Conservation (phyloP, 2,113 vertebrate genomes). For the Psammodynastes pulverulentus region DNA sequence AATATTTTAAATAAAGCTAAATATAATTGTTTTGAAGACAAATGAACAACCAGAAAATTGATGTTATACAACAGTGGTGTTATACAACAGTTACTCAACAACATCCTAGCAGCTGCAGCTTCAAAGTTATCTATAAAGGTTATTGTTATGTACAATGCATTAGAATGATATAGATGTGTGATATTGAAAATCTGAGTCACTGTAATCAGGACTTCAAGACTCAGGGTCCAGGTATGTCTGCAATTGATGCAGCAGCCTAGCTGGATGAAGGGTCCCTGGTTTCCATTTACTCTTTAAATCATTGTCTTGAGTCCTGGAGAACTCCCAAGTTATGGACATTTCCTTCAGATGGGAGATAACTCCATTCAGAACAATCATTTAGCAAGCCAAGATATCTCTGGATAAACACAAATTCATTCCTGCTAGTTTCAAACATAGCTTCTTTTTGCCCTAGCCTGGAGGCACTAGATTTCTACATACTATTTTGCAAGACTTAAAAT, state of each 20-base stretch:
- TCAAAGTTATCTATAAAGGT: background rate
- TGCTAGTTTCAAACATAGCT: background rate
- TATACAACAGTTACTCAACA: background rate
- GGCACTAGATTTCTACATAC: background rate
- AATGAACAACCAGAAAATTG: background rate
- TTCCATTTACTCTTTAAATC: background rate
- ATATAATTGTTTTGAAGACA: background rate
- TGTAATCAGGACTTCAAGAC: background rate
- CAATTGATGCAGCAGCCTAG: background rate
- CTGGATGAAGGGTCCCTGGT: background rate
- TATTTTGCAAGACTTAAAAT: background rate
- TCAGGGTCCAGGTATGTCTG: background rate
- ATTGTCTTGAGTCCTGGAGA: background rate
- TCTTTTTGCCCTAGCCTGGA: background rate
- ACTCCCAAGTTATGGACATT: background rate
- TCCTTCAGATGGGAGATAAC: background rate
- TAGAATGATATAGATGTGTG: background rate
- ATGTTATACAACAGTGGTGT: background rate
- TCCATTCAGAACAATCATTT: background rate
- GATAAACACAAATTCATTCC: background rate
- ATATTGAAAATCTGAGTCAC: background rate
- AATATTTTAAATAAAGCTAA: background rate
- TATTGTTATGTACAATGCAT: background rate
- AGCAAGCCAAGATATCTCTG: background rate
- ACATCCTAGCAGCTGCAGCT: background rate